These are phyloP conservation scores for Chrysina gloriosa DNA, from an alignment of 2,888 invertebrate species.

Conservation along the genomic window DNA sequence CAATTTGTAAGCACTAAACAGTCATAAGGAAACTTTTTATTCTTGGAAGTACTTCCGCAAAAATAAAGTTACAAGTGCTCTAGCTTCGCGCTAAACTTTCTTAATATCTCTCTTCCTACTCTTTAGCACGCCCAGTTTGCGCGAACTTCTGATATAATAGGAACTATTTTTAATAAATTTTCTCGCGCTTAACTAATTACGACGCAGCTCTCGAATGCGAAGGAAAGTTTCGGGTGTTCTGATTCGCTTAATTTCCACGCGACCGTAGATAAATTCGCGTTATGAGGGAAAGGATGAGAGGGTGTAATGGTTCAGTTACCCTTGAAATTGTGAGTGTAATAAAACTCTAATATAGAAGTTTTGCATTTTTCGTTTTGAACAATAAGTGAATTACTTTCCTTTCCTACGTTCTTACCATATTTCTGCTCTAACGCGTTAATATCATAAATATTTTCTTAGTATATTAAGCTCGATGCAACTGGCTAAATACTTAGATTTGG, in stretches of 20 bases:
- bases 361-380: not conserved
- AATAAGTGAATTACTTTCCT: not conserved
- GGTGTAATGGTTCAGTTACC: not conserved
- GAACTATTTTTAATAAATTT: conserved; percentile 8
- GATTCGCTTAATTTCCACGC: not conserved
- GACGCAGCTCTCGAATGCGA: not conserved
- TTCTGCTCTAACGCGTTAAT: too few relatives aligned
- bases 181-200: conserved; percentile 5
- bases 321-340: not conserved
- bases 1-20: too few relatives aligned
- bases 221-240: not conserved
- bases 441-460: too few relatives aligned
- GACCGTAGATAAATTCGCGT: not conserved
- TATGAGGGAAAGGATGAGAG: not conserved
- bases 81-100: not conserved
- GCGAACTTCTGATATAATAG: not conserved
- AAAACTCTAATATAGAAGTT: not conserved
- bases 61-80: not conserved
- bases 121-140: not conserved
- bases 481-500: too few relatives aligned
- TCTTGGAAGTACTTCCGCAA: too few relatives aligned
- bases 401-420: too few relatives aligned
- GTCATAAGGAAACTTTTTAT: too few relatives aligned
- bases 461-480: too few relatives aligned
- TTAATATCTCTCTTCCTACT: not conserved